These are phyloP conservation scores for Vespertilio murinus DNA, from an alignment of 2,797 vertebrate species.

Conservation along the genomic window DNA sequence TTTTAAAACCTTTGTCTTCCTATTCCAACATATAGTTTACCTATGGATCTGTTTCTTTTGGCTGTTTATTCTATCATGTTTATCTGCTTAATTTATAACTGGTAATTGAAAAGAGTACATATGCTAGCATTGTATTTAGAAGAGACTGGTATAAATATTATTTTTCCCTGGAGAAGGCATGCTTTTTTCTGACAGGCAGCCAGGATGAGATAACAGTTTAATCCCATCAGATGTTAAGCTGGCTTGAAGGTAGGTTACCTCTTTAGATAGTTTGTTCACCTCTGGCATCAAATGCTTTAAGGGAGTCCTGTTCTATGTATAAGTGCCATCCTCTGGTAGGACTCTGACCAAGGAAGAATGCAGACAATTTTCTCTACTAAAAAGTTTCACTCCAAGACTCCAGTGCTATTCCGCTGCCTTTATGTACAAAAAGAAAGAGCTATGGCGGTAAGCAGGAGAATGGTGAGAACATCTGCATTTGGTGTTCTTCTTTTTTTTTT, in stretches of 20 bases:
- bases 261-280: slow-evolving; percentile 20
- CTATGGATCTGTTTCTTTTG: not conserved
- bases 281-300: not conserved
- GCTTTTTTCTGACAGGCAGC: not conserved
- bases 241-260: not conserved
- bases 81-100: not conserved
- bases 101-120: not conserved
- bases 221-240: not conserved
- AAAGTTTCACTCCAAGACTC: not conserved
- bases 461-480: not conserved
- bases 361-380: slow-evolving; percentile 3
- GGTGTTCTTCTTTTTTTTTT: no score
- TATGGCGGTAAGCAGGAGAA: not conserved
- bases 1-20: not conserved
- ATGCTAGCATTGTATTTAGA: not conserved
- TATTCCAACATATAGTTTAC: slow-evolving; percentile 22
- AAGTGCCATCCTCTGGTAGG: not conserved
- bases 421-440: not conserved
- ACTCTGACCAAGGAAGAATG: not conserved
- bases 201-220: not conserved
- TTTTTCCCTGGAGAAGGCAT: slow-evolving; percentile 23
- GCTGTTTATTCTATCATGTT: not conserved
- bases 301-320: not conserved
- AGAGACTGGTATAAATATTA: not conserved
- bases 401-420: not conserved